Conservation (phyloP, 2,888 invertebrate species). For the Omphaloscelis lunosa region DNA sequence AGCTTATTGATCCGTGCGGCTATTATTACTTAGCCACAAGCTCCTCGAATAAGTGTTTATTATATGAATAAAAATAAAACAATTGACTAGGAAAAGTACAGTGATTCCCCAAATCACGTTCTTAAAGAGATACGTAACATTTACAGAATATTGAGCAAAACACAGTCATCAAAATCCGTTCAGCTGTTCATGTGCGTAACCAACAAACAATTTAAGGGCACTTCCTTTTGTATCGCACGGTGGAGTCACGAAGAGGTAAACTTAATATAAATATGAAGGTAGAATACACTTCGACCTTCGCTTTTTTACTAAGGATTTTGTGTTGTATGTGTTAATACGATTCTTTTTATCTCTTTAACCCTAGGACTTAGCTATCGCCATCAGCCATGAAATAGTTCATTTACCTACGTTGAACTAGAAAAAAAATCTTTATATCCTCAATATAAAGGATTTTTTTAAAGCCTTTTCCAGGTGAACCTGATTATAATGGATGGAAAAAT, state of each 20-base stretch:
- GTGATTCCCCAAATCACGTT: background rate
- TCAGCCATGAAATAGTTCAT: conserved; percentile 16
- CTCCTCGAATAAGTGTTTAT: no score
- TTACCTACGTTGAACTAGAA: conserved; percentile 10
- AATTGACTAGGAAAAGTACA: background rate
- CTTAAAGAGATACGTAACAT: conserved; percentile 19
- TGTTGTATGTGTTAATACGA: conserved; percentile 41
- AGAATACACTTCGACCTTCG: conserved; percentile 12
- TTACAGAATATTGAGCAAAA: conserved; percentile 38
- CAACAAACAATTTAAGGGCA: conserved; percentile 42
- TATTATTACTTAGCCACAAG: no score
- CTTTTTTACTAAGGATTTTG: conserved; percentile 19
- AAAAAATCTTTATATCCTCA: no score
- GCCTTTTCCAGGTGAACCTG: background rate
- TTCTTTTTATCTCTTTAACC: conserved; percentile 22
- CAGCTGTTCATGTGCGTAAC: conserved; percentile 18
- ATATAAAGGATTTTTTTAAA: background rate
- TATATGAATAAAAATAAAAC: no score
- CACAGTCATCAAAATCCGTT: conserved; percentile 41
- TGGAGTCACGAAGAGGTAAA: conserved; percentile 29
- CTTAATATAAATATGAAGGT: conserved; percentile 20
- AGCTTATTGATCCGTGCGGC: no score
- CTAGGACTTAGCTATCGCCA: background rate
- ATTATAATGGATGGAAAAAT: background rate
- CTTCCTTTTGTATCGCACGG: conserved; percentile 26